Conservation (phyloP, 2,888 invertebrate genomes). For the Erebia epiphron region DNA sequence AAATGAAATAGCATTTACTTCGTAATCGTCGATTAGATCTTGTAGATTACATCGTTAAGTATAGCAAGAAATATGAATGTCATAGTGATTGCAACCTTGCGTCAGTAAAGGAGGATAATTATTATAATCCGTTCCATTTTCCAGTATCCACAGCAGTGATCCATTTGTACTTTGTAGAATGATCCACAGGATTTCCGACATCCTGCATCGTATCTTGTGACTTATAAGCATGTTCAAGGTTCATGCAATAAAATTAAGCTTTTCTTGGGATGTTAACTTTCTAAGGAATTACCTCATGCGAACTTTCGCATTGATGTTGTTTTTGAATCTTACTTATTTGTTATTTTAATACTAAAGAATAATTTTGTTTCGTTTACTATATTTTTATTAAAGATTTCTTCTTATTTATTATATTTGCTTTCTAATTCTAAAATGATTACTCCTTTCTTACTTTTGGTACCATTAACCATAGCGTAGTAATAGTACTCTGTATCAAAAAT, state of each 20-base stretch:
- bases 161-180: conserved; percentile 11
- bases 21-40: conserved; percentile 8
- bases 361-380: too few species aligned
- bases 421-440: too few species aligned
- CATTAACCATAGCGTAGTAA: too few species aligned
- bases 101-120: background rate
- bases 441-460: too few species aligned
- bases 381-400: too few species aligned
- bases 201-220: conserved; percentile 30
- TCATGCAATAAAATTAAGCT: conserved; percentile 5
- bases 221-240: conserved; percentile 12
- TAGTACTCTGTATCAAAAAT: too few species aligned
- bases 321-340: too few species aligned
- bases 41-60: conserved; percentile 5
- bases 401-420: too few species aligned
- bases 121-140: conserved; percentile 14
- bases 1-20: conserved; percentile 9
- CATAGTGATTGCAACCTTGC: conserved; percentile 16
- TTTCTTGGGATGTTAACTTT: background rate
- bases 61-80: conserved; percentile 12
- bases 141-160: conserved; percentile 17
- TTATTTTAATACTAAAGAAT: too few species aligned
- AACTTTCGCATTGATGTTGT: background rate
- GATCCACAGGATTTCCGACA: conserved; percentile 32
- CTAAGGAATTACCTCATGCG: background rate